Evolutionary conservation across 2,113 vertebrate species (phyloP).

Genomic region (Neofelis nebulosa): DNA sequence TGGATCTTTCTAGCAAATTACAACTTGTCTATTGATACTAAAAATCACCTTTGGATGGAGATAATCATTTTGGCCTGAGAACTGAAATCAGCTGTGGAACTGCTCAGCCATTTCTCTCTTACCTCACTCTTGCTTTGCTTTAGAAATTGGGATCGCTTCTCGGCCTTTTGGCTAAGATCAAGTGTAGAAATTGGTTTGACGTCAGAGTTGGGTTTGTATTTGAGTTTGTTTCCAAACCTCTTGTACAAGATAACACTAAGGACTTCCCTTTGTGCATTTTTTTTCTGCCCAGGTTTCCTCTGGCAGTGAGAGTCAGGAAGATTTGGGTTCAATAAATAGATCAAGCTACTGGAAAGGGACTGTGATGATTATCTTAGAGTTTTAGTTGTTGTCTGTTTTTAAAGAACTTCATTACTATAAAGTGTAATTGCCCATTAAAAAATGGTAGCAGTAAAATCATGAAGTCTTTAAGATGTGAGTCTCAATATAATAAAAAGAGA

Average conservation of each 20-base stretch:
- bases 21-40: background rate
- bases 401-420: background rate
- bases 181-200: background rate
- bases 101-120: background rate
- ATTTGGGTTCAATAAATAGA: background rate
- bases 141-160: background rate
- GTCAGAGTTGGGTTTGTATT: background rate
- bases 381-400: background rate
- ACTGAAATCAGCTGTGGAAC: background rate
- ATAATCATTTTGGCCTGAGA: background rate
- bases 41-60: background rate
- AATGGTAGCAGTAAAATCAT: constrained; percentile 10
- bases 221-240: background rate
- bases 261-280: background rate
- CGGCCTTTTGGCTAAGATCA: no score
- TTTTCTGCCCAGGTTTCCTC: background rate
- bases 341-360: background rate
- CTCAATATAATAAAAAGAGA: background rate
- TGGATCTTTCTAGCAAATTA: background rate
- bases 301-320: background rate
- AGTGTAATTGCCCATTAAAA: background rate
- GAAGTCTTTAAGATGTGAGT: background rate
- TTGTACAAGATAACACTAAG: background rate
- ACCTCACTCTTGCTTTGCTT: background rate
- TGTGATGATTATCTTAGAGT: background rate